Percentiles rank a stretch among this genome's conserved stretches.
These are phyloP conservation scores for Dasypus novemcinctus DNA, from an alignment of 2,113 vertebrate species.

Conservation along the genomic window DNA sequence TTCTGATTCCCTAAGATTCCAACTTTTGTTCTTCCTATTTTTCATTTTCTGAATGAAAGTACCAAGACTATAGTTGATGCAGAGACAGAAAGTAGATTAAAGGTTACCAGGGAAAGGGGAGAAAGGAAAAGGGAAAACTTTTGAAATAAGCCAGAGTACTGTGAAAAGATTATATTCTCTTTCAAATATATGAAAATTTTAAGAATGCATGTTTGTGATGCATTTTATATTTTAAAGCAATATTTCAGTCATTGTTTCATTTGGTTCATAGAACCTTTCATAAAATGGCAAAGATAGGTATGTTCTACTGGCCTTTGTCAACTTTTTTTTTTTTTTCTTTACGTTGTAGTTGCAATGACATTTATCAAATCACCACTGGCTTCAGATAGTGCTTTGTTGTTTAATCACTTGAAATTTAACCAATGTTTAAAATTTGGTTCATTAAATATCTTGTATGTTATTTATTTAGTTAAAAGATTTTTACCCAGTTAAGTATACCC, in stretches of 20 bases:
- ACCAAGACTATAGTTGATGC: background rate
- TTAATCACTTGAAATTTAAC: constrained; percentile 19
- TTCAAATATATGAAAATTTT: constrained; percentile 53
- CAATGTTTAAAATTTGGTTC: background rate
- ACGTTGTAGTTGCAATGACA: background rate
- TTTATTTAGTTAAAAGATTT: background rate
- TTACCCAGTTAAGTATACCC: background rate
- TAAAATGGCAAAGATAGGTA: constrained; percentile 19
- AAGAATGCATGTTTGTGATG: constrained; percentile 47
- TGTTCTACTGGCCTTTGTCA: background rate
- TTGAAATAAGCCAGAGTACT: constrained; percentile 3
- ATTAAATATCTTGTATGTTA: background rate
- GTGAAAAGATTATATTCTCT: constrained; percentile 31
- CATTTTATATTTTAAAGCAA: constrained; percentile 22
- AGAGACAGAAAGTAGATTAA: too few relatives aligned
- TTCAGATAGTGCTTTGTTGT: background rate
- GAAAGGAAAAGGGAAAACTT: too few relatives aligned
- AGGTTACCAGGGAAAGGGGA: too few relatives aligned
- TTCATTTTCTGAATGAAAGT: background rate
- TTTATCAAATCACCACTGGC: background rate
- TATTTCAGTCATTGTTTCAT: constrained; percentile 28
- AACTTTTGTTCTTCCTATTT: background rate
- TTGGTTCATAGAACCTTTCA: background rate
- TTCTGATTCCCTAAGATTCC: background rate
- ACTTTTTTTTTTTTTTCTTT: background rate